A percentile compares a stretch with the other conserved stretches of the same genome.
phyloP scores from a whole-genome alignment of 2,888 invertebrate species.

The Nemurella pictetii region DNA sequence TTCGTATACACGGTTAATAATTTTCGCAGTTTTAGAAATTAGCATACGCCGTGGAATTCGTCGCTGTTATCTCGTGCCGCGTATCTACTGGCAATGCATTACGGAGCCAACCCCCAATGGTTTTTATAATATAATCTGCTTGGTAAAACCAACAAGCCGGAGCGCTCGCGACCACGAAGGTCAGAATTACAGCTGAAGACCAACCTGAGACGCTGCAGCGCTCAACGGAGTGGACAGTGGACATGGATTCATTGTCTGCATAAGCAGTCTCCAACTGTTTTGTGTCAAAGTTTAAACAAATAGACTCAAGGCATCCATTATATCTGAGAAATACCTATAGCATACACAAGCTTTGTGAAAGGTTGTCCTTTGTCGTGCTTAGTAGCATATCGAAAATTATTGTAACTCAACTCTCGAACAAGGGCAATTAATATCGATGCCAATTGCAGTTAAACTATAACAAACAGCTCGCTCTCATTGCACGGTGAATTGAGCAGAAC shows the following conservation, averaged over 20 bases:
- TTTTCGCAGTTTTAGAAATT: not conserved
- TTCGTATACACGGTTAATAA: not conserved
- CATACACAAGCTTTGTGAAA: not conserved
- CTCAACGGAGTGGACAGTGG: not conserved
- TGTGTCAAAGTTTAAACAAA: constrained; percentile 43
- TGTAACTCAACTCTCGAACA: not conserved
- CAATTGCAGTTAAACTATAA: not conserved
- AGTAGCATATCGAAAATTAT: not conserved
- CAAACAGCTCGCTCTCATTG: not conserved
- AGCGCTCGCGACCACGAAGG: not conserved
- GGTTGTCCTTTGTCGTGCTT: not conserved
- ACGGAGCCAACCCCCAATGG: not conserved
- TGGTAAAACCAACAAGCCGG: not conserved
- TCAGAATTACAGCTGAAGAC: not conserved
- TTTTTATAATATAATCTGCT: not conserved
- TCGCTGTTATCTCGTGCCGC: not conserved
- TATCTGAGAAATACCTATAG: not conserved
- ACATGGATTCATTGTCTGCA: constrained; percentile 24
- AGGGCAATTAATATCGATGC: not conserved
- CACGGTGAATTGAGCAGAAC: not conserved
- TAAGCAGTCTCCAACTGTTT: constrained; percentile 34
- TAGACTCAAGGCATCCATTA: constrained; percentile 36
- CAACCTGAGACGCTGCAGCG: no score
- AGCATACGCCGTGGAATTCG: not conserved
- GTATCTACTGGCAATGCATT: not conserved